Conservation (phyloP, 2,113 vertebrate genomes). For the Eidolon helvum region DNA sequence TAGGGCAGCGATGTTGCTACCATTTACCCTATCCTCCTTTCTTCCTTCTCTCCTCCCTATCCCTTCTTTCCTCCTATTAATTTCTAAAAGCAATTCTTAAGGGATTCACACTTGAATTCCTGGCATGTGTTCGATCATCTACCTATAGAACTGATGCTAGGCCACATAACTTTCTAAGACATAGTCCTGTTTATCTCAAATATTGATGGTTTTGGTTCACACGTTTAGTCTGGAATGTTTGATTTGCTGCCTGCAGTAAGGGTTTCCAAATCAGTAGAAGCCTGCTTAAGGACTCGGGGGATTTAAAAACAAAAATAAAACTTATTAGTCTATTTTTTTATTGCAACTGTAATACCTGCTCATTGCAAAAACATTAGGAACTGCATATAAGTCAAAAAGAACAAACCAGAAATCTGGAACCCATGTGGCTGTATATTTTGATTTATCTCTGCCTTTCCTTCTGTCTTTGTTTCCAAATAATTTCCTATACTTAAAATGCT, state of each 20-base stretch:
- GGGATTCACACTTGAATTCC: not conserved
- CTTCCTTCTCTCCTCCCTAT: not conserved
- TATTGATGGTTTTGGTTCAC: not conserved
- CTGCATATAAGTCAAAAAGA: not conserved
- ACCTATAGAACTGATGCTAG: not conserved
- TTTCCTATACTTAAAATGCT: slow-evolving; percentile 32
- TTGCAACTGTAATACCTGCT: not conserved
- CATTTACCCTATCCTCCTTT: not conserved
- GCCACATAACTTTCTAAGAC: not conserved
- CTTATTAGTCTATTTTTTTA: not conserved
- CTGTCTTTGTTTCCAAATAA: slow-evolving; percentile 37
- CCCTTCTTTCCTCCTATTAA: not conserved
- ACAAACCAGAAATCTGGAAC: not conserved
- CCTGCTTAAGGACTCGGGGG: not conserved
- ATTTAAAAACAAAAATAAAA: slow-evolving; percentile 1
- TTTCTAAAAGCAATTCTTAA: not conserved
- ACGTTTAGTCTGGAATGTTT: not conserved
- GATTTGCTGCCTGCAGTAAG: not conserved
- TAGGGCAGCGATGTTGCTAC: not conserved
- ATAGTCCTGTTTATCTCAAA: not conserved
- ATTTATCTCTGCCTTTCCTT: slow-evolving; percentile 27
- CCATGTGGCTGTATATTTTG: not conserved
- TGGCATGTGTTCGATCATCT: not conserved
- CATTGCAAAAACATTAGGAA: not conserved
- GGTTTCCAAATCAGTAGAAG: not conserved